Conservation (phyloP, 2,797 vertebrate genomes). For the Silurus aristotelis region DNA sequence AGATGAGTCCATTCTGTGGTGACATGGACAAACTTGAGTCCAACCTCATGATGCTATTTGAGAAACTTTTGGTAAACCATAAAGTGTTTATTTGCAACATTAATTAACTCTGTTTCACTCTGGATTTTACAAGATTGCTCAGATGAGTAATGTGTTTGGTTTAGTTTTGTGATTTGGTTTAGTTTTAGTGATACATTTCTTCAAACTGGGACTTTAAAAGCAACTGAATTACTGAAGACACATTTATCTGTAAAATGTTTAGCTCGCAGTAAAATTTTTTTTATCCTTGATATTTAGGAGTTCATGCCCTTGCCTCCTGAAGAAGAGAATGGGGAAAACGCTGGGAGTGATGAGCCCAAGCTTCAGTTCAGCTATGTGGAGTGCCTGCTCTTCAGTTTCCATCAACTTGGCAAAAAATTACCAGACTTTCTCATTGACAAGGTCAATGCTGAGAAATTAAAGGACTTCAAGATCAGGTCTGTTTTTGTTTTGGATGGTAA, state of each 20-base stretch:
- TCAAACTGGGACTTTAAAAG: background rate
- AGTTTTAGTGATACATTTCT: background rate
- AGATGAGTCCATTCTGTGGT: constrained; percentile 97
- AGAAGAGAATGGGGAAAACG: constrained; percentile 94
- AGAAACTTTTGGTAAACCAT: constrained; percentile 89
- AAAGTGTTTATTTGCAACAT: background rate
- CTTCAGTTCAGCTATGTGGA: constrained; percentile 98
- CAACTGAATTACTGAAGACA: background rate
- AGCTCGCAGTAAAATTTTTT: too few relatives aligned
- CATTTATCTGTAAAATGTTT: background rate
- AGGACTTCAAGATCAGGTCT: constrained; percentile 98
- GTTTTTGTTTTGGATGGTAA: background rate
- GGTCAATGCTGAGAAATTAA: constrained; percentile 90
- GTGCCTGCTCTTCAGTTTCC: constrained; percentile 93
- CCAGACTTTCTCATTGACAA: constrained; percentile 95
- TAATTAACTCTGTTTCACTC: background rate
- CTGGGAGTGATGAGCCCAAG: constrained; percentile 89
- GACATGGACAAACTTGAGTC: constrained; percentile 98
- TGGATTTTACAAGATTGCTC: background rate
- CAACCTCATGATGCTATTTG: constrained; percentile 94
- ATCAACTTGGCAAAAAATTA: constrained; percentile 94
- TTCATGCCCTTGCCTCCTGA: constrained; percentile 96
- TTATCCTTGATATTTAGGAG: constrained; percentile 73
- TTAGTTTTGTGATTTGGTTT: background rate
- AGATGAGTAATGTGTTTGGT: background rate